phyloP scores from a whole-genome alignment of 2,888 invertebrate species.

The Trimorus sp. region DNA sequence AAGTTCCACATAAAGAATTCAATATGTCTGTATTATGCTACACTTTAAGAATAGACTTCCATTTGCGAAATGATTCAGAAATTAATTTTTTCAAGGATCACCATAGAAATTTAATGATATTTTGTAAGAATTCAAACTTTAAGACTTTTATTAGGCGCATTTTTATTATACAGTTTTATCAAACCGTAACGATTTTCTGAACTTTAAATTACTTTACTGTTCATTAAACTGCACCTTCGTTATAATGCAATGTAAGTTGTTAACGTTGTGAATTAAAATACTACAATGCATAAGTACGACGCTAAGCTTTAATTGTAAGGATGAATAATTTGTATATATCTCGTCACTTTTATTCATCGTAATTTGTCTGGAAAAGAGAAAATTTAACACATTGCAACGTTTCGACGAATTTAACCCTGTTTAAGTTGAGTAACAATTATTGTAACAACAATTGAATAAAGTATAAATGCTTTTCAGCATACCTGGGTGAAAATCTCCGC shows the following conservation, averaged over 20 bases:
- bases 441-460: too few relatives aligned
- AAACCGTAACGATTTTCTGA: slow-evolving; percentile 31
- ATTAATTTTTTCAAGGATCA: not conserved
- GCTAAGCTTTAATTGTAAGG: slow-evolving; percentile 1
- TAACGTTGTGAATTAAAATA: slow-evolving; percentile 32
- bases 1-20: slow-evolving; percentile 38
- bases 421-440: too few relatives aligned
- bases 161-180: slow-evolving; percentile 37
- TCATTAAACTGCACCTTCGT: slow-evolving; percentile 38
- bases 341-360: not conserved
- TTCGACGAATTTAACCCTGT: too few relatives aligned
- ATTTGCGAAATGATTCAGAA: too few relatives aligned
- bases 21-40: slow-evolving; percentile 40
- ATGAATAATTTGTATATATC: slow-evolving; percentile 20
- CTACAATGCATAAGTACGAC: slow-evolving; percentile 20
- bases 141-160: slow-evolving; percentile 22
- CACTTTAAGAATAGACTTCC: too few relatives aligned
- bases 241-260: slow-evolving; percentile 42
- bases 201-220: slow-evolving; percentile 52
- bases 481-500: too few relatives aligned
- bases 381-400: too few relatives aligned
- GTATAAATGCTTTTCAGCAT: too few relatives aligned
- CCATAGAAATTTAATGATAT: slow-evolving; percentile 4
- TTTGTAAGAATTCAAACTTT: slow-evolving; percentile 1
- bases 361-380: too few relatives aligned